These are phyloP conservation scores for Psittacula echo DNA, from an alignment of 2,797 vertebrate species.

Conservation along the genomic window DNA sequence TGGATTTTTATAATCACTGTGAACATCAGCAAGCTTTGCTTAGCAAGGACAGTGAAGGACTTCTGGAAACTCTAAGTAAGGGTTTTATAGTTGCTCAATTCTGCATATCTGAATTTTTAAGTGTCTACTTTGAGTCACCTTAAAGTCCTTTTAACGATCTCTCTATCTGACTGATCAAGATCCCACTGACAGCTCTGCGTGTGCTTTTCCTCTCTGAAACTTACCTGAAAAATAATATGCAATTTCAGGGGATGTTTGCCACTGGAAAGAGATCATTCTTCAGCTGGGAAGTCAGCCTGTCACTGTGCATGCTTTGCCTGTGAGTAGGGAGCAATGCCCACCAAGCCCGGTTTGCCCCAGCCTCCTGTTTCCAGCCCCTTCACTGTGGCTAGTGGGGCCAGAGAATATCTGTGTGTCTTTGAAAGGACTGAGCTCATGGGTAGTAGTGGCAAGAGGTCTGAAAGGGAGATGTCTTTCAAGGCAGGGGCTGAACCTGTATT, in stretches of 20 bases:
- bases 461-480: background rate
- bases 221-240: background rate
- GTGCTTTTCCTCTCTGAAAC: background rate
- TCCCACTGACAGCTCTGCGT: background rate
- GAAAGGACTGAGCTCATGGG: background rate
- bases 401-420: background rate
- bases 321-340: background rate
- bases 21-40: background rate
- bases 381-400: background rate
- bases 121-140: background rate
- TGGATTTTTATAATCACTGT: background rate
- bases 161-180: background rate
- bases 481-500: background rate
- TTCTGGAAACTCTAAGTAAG: background rate
- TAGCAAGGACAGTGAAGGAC: background rate
- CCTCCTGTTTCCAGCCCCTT: background rate
- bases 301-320: background rate
- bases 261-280: background rate
- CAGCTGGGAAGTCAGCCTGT: background rate
- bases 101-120: background rate
- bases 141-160: background rate
- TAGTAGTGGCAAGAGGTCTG: background rate
- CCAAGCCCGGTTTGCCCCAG: background rate
- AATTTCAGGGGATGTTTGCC: background rate
- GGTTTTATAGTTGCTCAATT: background rate